Percentiles rank a stretch among this genome's conserved stretches.
phyloP scores from a whole-genome alignment of 1,140 invertebrate species.

The Drosophila jambulina region DNA sequence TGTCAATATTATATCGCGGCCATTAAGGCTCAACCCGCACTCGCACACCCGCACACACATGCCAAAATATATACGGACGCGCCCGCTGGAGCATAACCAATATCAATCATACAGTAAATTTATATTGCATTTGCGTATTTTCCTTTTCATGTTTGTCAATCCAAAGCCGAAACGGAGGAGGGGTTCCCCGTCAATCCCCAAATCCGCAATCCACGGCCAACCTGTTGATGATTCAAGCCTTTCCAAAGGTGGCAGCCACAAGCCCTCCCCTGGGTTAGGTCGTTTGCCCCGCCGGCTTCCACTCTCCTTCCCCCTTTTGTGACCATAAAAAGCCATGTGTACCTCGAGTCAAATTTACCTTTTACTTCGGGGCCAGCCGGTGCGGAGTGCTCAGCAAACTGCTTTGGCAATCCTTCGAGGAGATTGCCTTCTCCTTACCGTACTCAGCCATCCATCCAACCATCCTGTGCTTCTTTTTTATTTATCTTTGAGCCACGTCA shows the following conservation, averaged over 20 bases:
- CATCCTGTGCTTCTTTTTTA: background rate
- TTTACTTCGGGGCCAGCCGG: slow-evolving; percentile 26
- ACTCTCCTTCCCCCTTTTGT: slow-evolving; percentile 1
- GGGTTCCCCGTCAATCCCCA: background rate
- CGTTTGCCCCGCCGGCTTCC: slow-evolving; percentile 3
- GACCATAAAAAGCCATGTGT: slow-evolving; percentile 63
- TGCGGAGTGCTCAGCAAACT: slow-evolving; percentile 65
- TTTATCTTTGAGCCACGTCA: slow-evolving; percentile 45
- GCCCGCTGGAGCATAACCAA: slow-evolving; percentile 41
- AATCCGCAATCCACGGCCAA: slow-evolving; percentile 27
- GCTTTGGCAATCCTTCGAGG: slow-evolving; percentile 59
- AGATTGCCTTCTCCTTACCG: slow-evolving; percentile 46
- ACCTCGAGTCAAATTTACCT: slow-evolving; percentile 72
- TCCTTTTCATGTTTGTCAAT: slow-evolving; percentile 72
- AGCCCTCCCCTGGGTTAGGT: slow-evolving; percentile 20
- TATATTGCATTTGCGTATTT: slow-evolving; percentile 54
- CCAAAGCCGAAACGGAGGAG: slow-evolving; percentile 25
- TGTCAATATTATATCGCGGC: slow-evolving; percentile 47
- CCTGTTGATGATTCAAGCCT: slow-evolving; percentile 69
- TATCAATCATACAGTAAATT: slow-evolving; percentile 55
- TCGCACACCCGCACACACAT: background rate
- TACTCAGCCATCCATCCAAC: background rate
- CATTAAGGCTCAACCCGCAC: slow-evolving; percentile 35
- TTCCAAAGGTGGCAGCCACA: slow-evolving; percentile 34
- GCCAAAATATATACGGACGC: slow-evolving; percentile 10